Base-by-base conservation (phyloP, 2,888 invertebrate species). In the Drosophila sordidula region DNA sequence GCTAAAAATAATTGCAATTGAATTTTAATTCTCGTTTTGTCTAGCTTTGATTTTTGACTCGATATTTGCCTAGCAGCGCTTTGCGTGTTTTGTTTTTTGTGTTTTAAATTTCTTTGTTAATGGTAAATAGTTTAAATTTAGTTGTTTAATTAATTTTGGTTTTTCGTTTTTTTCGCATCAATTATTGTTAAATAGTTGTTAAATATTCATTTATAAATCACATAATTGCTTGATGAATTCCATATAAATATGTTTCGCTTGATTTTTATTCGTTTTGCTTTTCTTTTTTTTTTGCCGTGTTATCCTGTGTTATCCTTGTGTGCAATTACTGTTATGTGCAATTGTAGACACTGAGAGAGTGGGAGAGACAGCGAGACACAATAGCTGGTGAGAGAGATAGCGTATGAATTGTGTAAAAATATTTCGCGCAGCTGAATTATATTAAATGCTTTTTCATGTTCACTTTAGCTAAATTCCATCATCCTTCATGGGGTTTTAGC, bases 181-280 rank as follows among this genome's bases (percentile, higher is more conserved):
- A 82, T 84, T 87, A 81, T 87, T 84, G 82, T 87, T 85, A 77
- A 81, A 63, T 82, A 87, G 77, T 83, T 83, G 78, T 82, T 80
- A 75, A 84, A 65, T 79, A 75, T 80, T 77, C 75, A 69, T 82
- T 82, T 87, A 80, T 85, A 90, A 89, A 89, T 89, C 89, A 89
- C 89, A 89, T 89, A 83, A 90, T 86, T 80, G 89, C 88, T 87
- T 87, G 89, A 87, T 87, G 89, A 87, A 88, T 86, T 86, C 71
- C 84, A 78, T 84, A 80, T 69, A 79, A 80, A 78, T 74, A 73
- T 62, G 66, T 61, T 73, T 61, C 63, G 57, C 42, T 50, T 47
- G 55, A 32, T 59, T 52, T 52, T 38, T 45, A 18, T 18, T 18
- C 18, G 47, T 12, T 44, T 38, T 32, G 11, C 4, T 11, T 32